phyloP scores from a whole-genome alignment of 30 jellyfish, hydroid and myxozoan species.

The Sanderia malayensis region DNA sequence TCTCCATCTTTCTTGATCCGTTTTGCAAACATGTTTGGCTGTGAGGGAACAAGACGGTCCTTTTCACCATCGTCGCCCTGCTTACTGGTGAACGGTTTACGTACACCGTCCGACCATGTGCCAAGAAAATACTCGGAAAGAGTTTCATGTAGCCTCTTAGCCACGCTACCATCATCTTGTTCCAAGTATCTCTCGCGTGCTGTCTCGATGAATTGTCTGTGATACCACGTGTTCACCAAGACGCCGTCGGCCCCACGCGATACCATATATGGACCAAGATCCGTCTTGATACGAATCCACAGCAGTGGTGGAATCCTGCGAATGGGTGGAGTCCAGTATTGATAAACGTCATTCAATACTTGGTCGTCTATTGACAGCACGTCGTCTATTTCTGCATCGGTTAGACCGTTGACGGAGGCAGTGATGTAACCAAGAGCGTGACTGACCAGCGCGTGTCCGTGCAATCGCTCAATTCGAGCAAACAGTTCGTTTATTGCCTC shows the following conservation, averaged over 20 bases:
- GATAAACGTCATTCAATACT: constrained; percentile 85
- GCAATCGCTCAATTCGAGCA: constrained; percentile 72
- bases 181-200: constrained; percentile 72
- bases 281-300: constrained; percentile 78
- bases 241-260: constrained; percentile 77
- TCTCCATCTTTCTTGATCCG: constrained; percentile 22
- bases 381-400: constrained; percentile 88
- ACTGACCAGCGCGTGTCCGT: constrained; percentile 68
- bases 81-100: constrained; percentile 69
- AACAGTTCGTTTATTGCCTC: constrained; percentile 71
- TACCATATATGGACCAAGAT: constrained; percentile 80
- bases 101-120: constrained; percentile 62
- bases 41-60: constrained; percentile 79
- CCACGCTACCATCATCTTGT: constrained; percentile 33
- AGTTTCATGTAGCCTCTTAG: constrained; percentile 27
- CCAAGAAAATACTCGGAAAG: constrained; percentile 75
- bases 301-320: constrained; percentile 84
- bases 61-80: constrained; percentile 49
- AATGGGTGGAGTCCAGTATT: constrained; percentile 94
- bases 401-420: constrained; percentile 74
- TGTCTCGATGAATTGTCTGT: constrained; percentile 80
- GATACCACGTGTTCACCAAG: constrained; percentile 82
- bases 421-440: constrained; percentile 82
- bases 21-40: constrained; percentile 66
- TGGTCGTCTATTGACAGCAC: constrained; percentile 82